Percentiles rank a stretch among this genome's conserved stretches.
These are phyloP conservation scores for Drosophila erecta DNA, from an alignment of 1,140 invertebrate species.

Conservation along the genomic window DNA sequence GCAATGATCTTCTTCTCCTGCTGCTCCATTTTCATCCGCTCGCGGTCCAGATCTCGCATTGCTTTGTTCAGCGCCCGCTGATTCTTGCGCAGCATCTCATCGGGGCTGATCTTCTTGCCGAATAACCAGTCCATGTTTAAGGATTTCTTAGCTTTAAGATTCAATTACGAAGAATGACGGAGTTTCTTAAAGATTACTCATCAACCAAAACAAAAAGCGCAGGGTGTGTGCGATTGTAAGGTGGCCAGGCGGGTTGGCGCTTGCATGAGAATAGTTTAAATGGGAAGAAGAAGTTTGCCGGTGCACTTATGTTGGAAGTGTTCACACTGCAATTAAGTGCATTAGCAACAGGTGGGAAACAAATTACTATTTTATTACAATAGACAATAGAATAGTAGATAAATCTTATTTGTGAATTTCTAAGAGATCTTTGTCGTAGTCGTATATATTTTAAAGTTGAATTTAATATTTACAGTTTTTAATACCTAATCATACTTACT, in stretches of 20 bases:
- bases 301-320: background rate
- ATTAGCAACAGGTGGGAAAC: slow-evolving; percentile 6
- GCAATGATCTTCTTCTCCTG: slow-evolving; percentile 99
- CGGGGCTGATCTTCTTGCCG: slow-evolving; percentile 97
- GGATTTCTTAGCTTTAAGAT: slow-evolving; percentile 21
- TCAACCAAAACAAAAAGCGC: slow-evolving; percentile 63
- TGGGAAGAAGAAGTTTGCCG: background rate
- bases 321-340: background rate
- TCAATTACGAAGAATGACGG: slow-evolving; percentile 36
- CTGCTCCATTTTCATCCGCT: slow-evolving; percentile 97
- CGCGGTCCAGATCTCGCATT: slow-evolving; percentile 98
- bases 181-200: slow-evolving; percentile 68
- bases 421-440: no score
- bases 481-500: no score
- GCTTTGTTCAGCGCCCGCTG: slow-evolving; percentile 99
- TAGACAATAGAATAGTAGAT: no score
- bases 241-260: slow-evolving; percentile 4
- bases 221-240: slow-evolving; percentile 24
- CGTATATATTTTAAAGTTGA: no score
- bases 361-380: background rate
- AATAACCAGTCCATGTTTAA: slow-evolving; percentile 97
- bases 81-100: slow-evolving; percentile 99
- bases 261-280: slow-evolving; percentile 1
- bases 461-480: no score
- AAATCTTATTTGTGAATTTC: no score